A percentile compares a stretch with the other conserved stretches of the same genome.
Conservation (phyloP, 1,140 invertebrate genomes). For the Alviniconcha marisindica region DNA sequence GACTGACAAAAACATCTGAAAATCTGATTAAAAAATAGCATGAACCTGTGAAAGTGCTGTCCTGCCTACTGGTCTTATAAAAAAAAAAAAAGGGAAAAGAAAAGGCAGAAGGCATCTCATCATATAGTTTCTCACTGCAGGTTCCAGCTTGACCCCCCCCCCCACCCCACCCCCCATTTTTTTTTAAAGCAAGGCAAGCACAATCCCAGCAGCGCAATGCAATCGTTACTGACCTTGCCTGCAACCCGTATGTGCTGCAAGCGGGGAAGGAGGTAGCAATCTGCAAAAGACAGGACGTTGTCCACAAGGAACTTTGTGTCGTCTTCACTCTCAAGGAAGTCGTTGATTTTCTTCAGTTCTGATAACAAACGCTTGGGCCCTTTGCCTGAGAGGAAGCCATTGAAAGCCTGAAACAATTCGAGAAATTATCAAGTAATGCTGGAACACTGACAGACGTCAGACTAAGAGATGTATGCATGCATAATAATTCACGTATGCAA, state of each 20-base stretch:
- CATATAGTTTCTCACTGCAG: background rate
- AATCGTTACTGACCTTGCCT: slow-evolving; percentile 83
- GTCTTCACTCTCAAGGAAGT: slow-evolving; percentile 52
- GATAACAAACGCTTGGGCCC: slow-evolving; percentile 55
- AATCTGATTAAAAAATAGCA: too few species aligned
- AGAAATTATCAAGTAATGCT: slow-evolving; percentile 87
- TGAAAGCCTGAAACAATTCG: slow-evolving; percentile 55
- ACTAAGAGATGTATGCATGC: too few species aligned
- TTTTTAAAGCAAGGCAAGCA: too few species aligned
- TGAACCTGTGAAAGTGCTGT: too few species aligned
- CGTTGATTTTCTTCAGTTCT: slow-evolving; percentile 65
- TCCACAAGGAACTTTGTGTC: slow-evolving; percentile 91
- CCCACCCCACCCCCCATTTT: slow-evolving; percentile 75
- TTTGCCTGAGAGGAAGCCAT: slow-evolving; percentile 56
- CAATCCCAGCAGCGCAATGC: too few species aligned
- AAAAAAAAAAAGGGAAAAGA: too few species aligned
- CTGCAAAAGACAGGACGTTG: slow-evolving; percentile 98
- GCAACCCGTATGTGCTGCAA: slow-evolving; percentile 99
- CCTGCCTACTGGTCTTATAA: too few species aligned
- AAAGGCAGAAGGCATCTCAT: too few species aligned
- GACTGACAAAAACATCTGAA: too few species aligned
- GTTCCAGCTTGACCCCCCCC: too few species aligned
- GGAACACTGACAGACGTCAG: too few species aligned
- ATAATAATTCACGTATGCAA: too few species aligned
- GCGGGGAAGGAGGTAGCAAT: slow-evolving; percentile 99